These are phyloP conservation scores for Sarcophilus harrisii DNA, from an alignment of 2,797 vertebrate genomes.

Conservation along the genomic window DNA sequence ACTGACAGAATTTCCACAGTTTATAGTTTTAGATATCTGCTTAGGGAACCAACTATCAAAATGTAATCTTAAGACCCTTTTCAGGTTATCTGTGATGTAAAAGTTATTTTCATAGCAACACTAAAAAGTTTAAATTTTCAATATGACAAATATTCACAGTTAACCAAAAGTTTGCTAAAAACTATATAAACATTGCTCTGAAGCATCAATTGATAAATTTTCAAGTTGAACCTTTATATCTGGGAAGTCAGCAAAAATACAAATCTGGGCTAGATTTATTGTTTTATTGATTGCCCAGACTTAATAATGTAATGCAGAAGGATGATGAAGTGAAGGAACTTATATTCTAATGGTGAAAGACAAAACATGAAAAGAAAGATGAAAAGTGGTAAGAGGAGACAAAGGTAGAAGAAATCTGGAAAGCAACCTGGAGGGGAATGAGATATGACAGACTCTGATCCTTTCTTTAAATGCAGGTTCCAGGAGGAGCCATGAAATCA, in stretches of 20 bases:
- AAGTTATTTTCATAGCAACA: neutral
- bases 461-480: neutral
- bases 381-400: neutral
- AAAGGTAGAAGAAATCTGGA: neutral
- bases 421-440: neutral
- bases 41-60: neutral
- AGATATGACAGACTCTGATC: neutral
- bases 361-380: neutral
- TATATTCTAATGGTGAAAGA: neutral
- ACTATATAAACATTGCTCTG: neutral
- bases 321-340: neutral
- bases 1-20: neutral
- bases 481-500: neutral
- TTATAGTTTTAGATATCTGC: neutral
- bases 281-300: neutral
- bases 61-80: neutral
- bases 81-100: neutral
- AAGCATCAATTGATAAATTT: neutral
- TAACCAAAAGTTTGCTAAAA: neutral
- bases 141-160: neutral
- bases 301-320: neutral
- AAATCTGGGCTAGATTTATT: neutral
- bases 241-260: neutral
- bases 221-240: neutral
- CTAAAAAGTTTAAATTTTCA: neutral